Evolutionary conservation across 2,888 invertebrate genomes (phyloP), one percentile per base, ranked within the genome.

Genomic region (Eristalinus sepulchralis): DNA sequence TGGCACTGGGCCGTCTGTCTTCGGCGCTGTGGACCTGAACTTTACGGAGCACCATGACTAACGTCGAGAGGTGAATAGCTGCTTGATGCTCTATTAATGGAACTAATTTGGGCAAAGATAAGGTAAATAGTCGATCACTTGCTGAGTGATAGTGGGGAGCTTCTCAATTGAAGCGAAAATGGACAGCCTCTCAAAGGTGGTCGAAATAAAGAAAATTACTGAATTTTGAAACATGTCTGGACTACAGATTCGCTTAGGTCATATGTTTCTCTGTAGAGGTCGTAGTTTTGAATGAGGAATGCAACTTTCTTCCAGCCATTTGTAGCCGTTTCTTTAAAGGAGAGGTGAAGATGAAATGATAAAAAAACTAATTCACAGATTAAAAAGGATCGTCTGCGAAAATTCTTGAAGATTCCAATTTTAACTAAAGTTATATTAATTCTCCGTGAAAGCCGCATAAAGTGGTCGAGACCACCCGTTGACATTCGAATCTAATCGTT

Each of bases 61-160:
- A 53, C 33, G 36, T 63, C 47, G 11, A 24, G 73, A 55, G 62
- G 55, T 80, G 73, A 73, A 73, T 63, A 67, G 68, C 63, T 80
- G 72, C 53, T 59, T 53, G 39, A 82, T 82, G 75, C 76, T 70
- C 81, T 66, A 76, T 64, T 71, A 82, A 64, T 71, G 64, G 11
- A 82, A 66, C 75, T 76, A 70, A 76, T 82, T 76, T 70, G 70
- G 59, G 47, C 66, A 67, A 53, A 67, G 34, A 67, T 80, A 67
- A 68, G 60, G 75, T 68, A 81, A 81, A 75, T 75, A 75, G 81
- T 68, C 39, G 62, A 57, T 39, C 59, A 34, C 73, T 73, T 64
- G 70, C 67, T 68, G 67, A 24, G 67, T 47, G 47, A 53, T 59
- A 60, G n/a, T 76, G 59, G 20, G 34, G 13, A 22, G 39, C 31